Base-by-base conservation (phyloP, 1,140 invertebrate species). In the Dryas iulia region DNA sequence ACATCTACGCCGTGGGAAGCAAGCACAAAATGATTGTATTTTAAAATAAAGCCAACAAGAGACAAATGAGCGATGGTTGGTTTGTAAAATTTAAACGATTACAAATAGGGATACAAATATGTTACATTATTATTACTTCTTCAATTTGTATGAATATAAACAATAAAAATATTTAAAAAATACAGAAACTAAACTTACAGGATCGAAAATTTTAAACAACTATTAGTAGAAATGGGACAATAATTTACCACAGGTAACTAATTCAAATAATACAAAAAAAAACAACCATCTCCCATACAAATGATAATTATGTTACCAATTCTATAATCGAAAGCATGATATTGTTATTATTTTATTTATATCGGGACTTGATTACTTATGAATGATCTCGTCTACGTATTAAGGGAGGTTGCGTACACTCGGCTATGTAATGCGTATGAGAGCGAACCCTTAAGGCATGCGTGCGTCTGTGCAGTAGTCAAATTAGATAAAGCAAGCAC, bases 1-100 rank as follows among this genome's bases (percentile, higher is more conserved):
- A 82, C 73, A 83, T 84, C 86, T 89, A 84, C 73, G 73, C 67
- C 74, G 74, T 71, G 73, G 82, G 73, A 81, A 84, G 79, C 79
- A 82, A 83, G 78, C 80, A 84, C 70, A 81, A 69, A 81, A 64
- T 72, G 68, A 65, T 62, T 57, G 67, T 74, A 72, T 71, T 66
- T 73, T 73, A 54, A 66, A 66, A 68, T 74, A 53, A 65, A 70
- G 62, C 68, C 59, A 64, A 63, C 47, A 70, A 70, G 30, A 69
- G 52, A n/a, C 31, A 59, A 39, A 39, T 21, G 31, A 57, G 35
- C 47, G 62, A 65, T 39, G 39, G 39, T 59, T 59, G 64, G 64
- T 60, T 70, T 65, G 11, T 54, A 61, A 30, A 33, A n/a, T n/a
- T 54, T 63, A 14, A 35, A 35, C 3, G 14, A 14, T 5, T 6